Conservation (phyloP, 92 coral and sea anemone genomes). For the Siderastrea siderea region DNA sequence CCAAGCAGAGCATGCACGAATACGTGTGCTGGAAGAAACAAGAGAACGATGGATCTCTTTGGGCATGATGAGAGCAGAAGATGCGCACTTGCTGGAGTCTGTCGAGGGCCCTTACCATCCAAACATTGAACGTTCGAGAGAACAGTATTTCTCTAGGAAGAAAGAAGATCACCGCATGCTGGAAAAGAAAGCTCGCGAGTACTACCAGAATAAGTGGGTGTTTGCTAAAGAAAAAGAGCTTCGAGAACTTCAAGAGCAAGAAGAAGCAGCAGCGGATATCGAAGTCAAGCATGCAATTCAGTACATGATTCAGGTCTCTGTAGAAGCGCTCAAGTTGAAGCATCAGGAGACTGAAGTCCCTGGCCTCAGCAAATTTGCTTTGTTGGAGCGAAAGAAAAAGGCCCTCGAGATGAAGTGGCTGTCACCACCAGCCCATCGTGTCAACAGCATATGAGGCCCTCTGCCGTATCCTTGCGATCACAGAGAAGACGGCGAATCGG, state of each 20-base stretch:
- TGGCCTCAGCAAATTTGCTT: not conserved
- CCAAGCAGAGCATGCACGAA: not conserved
- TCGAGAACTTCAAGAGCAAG: not conserved
- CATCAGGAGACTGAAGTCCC: not conserved
- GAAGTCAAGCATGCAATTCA: not conserved
- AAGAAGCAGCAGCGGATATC: not conserved
- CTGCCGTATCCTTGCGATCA: not conserved
- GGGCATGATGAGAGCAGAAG: constrained; percentile 4
- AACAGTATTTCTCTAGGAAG: not conserved
- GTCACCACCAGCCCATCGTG: not conserved
- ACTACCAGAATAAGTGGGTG: not conserved
- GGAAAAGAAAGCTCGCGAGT: not conserved
- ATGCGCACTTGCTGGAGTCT: not conserved
- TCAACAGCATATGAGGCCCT: not conserved
- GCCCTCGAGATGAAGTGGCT: not conserved
- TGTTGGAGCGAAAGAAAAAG: not conserved
- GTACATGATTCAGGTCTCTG: not conserved
- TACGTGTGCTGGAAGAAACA: not conserved
- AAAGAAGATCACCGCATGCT: not conserved
- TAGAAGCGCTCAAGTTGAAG: not conserved
- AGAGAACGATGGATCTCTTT: constrained; percentile 2
- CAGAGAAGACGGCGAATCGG: not conserved
- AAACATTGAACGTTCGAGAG: constrained; percentile 2
- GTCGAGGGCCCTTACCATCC: not conserved
- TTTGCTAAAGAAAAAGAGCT: not conserved